Evolutionary conservation across 92 coral and sea anemone genomes (phyloP), one percentile per base, ranked within the genome.

Genomic region (Palythoa grandiflora): DNA sequence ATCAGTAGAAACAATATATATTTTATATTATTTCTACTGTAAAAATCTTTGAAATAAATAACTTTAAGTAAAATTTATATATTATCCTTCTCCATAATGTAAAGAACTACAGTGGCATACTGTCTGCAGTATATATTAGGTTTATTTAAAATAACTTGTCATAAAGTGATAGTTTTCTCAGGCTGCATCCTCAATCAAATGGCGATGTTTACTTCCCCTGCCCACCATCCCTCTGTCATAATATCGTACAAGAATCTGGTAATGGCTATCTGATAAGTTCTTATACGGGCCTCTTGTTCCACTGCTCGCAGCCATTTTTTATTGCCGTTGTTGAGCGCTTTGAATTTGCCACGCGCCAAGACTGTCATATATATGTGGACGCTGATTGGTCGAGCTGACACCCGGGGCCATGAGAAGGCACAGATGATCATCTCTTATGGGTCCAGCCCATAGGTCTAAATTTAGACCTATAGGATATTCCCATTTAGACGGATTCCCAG

Each of bases 231-330:
- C 74, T 38, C 47, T 70, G 19, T 70, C 40, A 35, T 70, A 70
- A 70, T 8, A 70, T 14, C 47, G 74, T 38, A 70, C 74, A 35
- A 70, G 47, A 70, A 70, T 6, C 47, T 70, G 44, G 47, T 70
- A 1, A 16, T 70, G 74, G 74, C 11, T 70, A 0, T 28, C 74
- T 28, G 74, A 28, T 17, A 70, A 70, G 13, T 70, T 70, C 11
- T 70, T 35, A 48, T 70, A 36, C 44, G 47, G 47, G 47, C 74
- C 74, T 70, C 74, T 35, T 16, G 68, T 60, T 60, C 21, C 68
- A 14, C 39, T 70, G 39, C 40, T 70, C 74, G 74, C 28, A 70
- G 74, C 74, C 74, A 70, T 70, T 70, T 70, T 68, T 68, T 57
- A 11, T 57, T 4, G 16, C 38, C 38, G 73, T 13, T 70, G 74